These are phyloP conservation scores for Synergus laeviventris DNA, from an alignment of 2,888 invertebrate genomes.

Conservation along the genomic window DNA sequence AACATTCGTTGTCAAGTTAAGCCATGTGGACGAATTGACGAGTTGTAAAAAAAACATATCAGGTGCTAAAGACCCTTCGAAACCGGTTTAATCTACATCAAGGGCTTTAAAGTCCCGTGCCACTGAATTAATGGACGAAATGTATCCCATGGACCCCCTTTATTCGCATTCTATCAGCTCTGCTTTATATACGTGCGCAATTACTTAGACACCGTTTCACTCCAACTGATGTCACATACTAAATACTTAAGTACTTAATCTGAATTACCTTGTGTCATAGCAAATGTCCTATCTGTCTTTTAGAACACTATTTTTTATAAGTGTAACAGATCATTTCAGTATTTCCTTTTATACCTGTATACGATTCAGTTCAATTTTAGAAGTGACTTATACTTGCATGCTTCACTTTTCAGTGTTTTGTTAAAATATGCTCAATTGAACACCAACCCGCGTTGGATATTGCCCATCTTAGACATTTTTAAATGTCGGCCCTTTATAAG, in stretches of 20 bases:
- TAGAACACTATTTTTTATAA: not conserved
- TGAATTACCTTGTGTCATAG: slow-evolving; percentile 24
- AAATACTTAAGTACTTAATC: slow-evolving; percentile 40
- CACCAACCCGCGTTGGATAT: too few relatives aligned
- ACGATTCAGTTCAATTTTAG: too few relatives aligned
- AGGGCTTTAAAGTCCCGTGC: slow-evolving; percentile 35
- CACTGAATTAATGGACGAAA: slow-evolving; percentile 37
- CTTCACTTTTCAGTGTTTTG: too few relatives aligned
- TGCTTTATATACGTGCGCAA: slow-evolving; percentile 36
- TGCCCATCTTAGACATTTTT: too few relatives aligned
- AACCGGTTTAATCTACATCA: slow-evolving; percentile 41
- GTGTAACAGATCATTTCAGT: too few relatives aligned
- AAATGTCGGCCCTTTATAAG: too few relatives aligned
- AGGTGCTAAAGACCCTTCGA: slow-evolving; percentile 39
- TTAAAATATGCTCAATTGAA: too few relatives aligned
- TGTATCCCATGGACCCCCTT: slow-evolving; percentile 31
- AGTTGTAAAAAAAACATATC: slow-evolving; percentile 20
- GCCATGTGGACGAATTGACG: slow-evolving; percentile 21
- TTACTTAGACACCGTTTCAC: slow-evolving; percentile 25
- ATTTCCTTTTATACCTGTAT: too few relatives aligned
- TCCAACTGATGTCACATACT: slow-evolving; percentile 22
- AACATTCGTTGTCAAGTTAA: not conserved
- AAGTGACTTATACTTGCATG: too few relatives aligned
- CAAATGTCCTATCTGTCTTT: slow-evolving; percentile 20
- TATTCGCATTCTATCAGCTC: slow-evolving; percentile 39